A percentile compares a stretch with the other conserved stretches of the same genome.
phyloP scores from a whole-genome alignment of 2,888 invertebrate genomes.

The Caenorhabditis japonica region DNA sequence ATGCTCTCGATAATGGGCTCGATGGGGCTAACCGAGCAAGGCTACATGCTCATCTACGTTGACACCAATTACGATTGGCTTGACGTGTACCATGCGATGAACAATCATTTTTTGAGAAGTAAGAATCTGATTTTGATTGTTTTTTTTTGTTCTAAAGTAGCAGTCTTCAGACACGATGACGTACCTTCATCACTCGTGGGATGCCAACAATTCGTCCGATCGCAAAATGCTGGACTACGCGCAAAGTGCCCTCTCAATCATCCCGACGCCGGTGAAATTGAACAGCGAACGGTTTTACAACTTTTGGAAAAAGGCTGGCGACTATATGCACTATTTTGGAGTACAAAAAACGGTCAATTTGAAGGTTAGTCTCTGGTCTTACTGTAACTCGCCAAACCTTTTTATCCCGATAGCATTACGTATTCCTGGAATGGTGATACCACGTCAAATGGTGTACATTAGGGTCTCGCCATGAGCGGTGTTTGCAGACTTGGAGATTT shows the following conservation, averaged over 20 bases:
- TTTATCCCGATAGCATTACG: background rate
- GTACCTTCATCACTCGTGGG: slow-evolving; percentile 67
- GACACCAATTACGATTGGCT: slow-evolving; percentile 86
- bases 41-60: slow-evolving; percentile 89
- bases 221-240: slow-evolving; percentile 80
- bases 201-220: slow-evolving; percentile 67
- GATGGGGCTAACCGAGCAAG: slow-evolving; percentile 84
- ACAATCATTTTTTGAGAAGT: slow-evolving; percentile 76
- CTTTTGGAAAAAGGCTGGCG: slow-evolving; percentile 85
- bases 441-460: too few relatives aligned
- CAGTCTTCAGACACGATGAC: slow-evolving; percentile 69
- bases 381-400: background rate
- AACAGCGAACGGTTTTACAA: slow-evolving; percentile 80
- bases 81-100: slow-evolving; percentile 76
- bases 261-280: slow-evolving; percentile 85
- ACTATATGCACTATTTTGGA: slow-evolving; percentile 65
- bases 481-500: too few relatives aligned
- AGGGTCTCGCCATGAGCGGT: too few relatives aligned
- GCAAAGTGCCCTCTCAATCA: slow-evolving; percentile 89
- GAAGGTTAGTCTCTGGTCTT: slow-evolving; percentile 56
- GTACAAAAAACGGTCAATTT: slow-evolving; percentile 54
- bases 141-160: background rate
- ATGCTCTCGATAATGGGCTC: slow-evolving; percentile 87
- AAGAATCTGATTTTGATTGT: background rate
- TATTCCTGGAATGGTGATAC: too few relatives aligned